Evolutionary conservation across 2,113 vertebrate genomes (phyloP).

Genomic region (Sialia sialis): DNA sequence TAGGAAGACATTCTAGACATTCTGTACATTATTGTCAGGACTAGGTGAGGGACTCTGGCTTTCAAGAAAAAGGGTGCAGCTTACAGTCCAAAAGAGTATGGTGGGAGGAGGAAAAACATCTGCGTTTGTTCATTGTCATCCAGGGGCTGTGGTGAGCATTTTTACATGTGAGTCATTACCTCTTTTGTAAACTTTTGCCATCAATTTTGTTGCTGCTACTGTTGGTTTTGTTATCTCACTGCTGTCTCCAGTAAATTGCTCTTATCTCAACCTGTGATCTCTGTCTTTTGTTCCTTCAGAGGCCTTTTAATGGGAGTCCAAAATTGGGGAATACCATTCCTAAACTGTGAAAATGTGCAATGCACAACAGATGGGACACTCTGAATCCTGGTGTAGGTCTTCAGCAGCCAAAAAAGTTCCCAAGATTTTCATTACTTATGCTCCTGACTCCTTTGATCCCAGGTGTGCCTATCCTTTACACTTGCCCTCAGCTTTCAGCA

Average conservation of each 20-base stretch:
- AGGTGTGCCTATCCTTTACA: background rate
- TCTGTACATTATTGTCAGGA: background rate
- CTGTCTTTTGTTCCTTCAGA: background rate
- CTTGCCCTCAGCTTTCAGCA: background rate
- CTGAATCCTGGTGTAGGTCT: background rate
- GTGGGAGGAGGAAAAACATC: background rate
- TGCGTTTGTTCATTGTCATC: background rate
- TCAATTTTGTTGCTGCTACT: background rate
- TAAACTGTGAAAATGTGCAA: background rate
- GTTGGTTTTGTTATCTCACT: background rate
- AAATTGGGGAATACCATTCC: background rate
- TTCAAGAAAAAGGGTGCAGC: background rate
- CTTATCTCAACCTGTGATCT: background rate
- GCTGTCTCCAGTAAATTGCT: background rate
- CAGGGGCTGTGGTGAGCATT: background rate
- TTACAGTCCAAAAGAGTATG: background rate
- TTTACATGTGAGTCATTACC: background rate
- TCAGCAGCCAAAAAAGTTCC: background rate
- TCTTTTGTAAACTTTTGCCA: background rate
- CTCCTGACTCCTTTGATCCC: background rate
- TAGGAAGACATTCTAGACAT: background rate
- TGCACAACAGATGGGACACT: background rate
- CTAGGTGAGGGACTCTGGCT: background rate
- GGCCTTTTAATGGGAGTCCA: background rate
- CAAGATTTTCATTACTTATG: background rate